Conservation (phyloP, 1,140 invertebrate species). For the Drosophila grimshawi region DNA sequence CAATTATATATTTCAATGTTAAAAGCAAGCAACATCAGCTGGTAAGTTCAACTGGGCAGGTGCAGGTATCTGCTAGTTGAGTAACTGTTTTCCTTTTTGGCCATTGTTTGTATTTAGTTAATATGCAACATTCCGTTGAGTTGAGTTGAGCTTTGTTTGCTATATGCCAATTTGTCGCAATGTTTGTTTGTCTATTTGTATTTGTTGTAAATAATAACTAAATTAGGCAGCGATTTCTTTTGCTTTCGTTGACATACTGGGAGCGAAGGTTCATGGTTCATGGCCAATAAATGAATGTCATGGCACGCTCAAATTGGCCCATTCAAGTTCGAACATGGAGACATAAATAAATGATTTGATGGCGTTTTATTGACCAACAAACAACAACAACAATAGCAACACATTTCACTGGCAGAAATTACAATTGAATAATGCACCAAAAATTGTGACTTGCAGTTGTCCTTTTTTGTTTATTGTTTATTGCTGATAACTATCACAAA, state of each 20-base stretch:
- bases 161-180: conserved; percentile 69
- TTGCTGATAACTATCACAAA: conserved; percentile 7
- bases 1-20: too few relatives aligned
- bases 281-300: conserved; percentile 27
- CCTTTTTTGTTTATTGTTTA: conserved; percentile 7
- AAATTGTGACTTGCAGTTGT: conserved; percentile 30
- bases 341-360: conserved; percentile 27
- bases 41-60: too few relatives aligned
- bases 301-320: conserved; percentile 4
- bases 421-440: conserved; percentile 2
- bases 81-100: background rate
- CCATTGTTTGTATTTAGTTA: conserved; percentile 35
- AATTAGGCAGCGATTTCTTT: conserved; percentile 69
- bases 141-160: conserved; percentile 60
- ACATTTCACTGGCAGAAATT: background rate
- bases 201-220: conserved; percentile 76
- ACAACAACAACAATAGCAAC: too few relatives aligned
- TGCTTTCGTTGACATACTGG: conserved; percentile 1
- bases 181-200: conserved; percentile 48
- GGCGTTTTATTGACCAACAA: conserved; percentile 1
- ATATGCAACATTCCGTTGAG: conserved; percentile 43
- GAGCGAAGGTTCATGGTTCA: conserved; percentile 9
- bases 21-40: too few relatives aligned
- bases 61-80: conserved; percentile 20
- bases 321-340: conserved; percentile 16